Evolutionary conservation across 2,797 vertebrate genomes (phyloP).

Genomic region (Danio aesculapii): DNA sequence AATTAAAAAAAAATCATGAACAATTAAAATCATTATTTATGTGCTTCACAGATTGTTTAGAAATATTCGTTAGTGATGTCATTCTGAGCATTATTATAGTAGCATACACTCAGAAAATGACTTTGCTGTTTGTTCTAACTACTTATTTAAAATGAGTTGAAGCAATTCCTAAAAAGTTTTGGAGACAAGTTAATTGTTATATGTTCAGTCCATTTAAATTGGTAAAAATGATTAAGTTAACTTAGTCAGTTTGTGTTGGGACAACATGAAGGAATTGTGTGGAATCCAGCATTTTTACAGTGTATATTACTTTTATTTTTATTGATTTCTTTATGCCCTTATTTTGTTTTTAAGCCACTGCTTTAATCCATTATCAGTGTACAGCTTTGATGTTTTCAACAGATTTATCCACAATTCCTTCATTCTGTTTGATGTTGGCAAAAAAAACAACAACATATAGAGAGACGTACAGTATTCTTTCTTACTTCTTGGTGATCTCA

Average conservation of each 20-base stretch:
- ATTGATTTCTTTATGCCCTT: neutral
- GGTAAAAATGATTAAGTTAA: too few species aligned
- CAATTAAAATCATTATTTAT: neutral
- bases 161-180: too few species aligned
- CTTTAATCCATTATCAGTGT: neutral
- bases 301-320: neutral
- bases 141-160: too few species aligned
- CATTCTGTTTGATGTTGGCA: neutral
- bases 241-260: too few species aligned
- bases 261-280: too few species aligned
- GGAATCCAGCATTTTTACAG: too few species aligned
- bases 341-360: neutral
- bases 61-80: neutral
- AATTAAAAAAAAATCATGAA: neutral
- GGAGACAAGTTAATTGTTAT: too few species aligned
- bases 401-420: neutral
- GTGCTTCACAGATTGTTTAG: neutral
- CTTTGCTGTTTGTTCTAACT: too few species aligned
- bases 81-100: neutral
- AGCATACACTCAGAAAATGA: neutral
- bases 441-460: neutral
- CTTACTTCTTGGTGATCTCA: neutral
- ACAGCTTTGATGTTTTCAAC: neutral
- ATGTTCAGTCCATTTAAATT: too few species aligned
- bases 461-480: neutral